Conservation (phyloP, 1,140 invertebrate genomes). For the Nixonia krombeini region DNA sequence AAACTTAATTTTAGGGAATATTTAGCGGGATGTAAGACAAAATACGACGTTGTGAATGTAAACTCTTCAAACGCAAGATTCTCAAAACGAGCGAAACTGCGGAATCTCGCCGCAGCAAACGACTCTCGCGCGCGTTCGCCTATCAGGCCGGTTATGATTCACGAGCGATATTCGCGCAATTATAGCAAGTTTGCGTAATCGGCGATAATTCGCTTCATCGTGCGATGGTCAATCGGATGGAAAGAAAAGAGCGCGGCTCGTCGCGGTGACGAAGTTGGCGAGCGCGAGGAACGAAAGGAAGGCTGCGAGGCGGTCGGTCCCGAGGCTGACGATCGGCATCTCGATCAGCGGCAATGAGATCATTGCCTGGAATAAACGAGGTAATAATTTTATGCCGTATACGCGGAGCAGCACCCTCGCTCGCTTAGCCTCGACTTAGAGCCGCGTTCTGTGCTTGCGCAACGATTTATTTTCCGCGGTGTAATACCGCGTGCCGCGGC, state of each 20-base stretch:
- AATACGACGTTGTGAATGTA: too few species aligned
- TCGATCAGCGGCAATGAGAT: conserved; percentile 65
- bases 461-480: conserved; percentile 68
- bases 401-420: conserved; percentile 60
- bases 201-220: conserved; percentile 45
- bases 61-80: too few species aligned
- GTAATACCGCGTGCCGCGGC: conserved; percentile 34
- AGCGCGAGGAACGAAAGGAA: conserved; percentile 43
- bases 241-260: conserved; percentile 47
- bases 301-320: conserved; percentile 30
- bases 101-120: too few species aligned
- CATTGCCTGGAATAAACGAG: conserved; percentile 69
- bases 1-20: too few species aligned
- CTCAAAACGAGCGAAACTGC: too few species aligned
- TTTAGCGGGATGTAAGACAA: too few species aligned
- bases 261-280: conserved; percentile 34
- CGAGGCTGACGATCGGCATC: conserved; percentile 51
- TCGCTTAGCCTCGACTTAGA: conserved; percentile 55
- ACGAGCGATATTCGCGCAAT: conserved; percentile 44
- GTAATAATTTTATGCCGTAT: conserved; percentile 67
- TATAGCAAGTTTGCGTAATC: conserved; percentile 43
- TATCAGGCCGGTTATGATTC: conserved; percentile 32
- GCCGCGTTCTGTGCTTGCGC: conserved; percentile 60
- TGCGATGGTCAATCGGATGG: conserved; percentile 44
- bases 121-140: too few species aligned